Evolutionary conservation across 2,113 vertebrate genomes (phyloP), one percentile per base, ranked within the genome.

Genomic region (Oncorhynchus keta): DNA sequence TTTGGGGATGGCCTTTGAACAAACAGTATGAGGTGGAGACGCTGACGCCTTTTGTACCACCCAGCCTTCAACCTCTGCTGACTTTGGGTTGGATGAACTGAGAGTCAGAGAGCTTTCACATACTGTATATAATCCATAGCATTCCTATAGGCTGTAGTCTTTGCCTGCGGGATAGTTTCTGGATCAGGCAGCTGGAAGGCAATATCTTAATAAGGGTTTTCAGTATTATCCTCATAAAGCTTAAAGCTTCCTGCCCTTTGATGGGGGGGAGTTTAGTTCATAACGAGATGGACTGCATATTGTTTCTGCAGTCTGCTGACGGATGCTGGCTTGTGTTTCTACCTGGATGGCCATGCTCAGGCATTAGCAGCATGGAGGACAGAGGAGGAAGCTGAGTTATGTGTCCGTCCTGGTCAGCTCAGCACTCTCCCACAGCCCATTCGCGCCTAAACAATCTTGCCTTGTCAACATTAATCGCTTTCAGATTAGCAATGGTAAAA

Each of bases 1-100:
- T 88, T 80, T 30, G 59, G 79, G 68, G 8, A 76, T 76, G 78
- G 26, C 26, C 49, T 26, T 24, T 24, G 8, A 14, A 1, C 64
- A 12, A 66, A 30, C 64, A 30, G 64, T 26, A 24, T 3, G 64
- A 28, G 24, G 64, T 26, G 64, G 26, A 30, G 22, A 66, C 11
- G 2, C 26, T 3, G 59, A 20, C 7, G 59, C 7, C 20, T 62
- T 62, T 22, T 62, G 20, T 62, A 62, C n/a, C 18, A 62, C 59
- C 59, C 59, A 55, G 51, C 59, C n/a, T n/a, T 2, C 18, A 2
- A 62, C 59, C 18, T 20, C 59, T 62, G 59, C 18, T 62, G 59
- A 24, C 59, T 62, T 22, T 22, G 2, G 59, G n/a, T 62, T 62
- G 59, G 59, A 22, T 8, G 59, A 62, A 62, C 59, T 62, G 14